phyloP scores from a whole-genome alignment of 2,113 vertebrate species.

The Nipponia nippon region DNA sequence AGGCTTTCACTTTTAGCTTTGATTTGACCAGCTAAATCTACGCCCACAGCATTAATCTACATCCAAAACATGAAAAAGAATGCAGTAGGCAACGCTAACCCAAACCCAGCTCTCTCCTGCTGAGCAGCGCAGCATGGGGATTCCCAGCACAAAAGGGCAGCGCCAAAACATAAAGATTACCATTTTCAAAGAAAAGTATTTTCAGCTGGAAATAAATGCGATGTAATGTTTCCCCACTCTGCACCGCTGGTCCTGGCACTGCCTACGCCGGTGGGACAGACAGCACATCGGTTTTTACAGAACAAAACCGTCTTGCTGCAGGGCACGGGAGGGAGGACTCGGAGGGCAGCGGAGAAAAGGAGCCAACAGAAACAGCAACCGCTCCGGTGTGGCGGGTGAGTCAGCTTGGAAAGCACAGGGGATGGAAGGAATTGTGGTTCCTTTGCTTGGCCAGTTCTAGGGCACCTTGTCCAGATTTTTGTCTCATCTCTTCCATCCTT shows the following conservation, averaged over 20 bases:
- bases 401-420: neutral
- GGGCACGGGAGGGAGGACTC: neutral
- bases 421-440: conserved; percentile 27
- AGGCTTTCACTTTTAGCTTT: conserved; percentile 28
- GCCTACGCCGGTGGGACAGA: neutral
- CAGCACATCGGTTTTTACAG: neutral
- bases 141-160: neutral
- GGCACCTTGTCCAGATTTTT: neutral
- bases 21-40: neutral
- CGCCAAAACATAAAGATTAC: neutral
- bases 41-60: rapidly evolving
- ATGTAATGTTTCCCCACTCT: rapidly evolving
- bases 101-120: neutral
- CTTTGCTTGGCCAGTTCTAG: neutral
- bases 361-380: neutral
- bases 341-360: neutral
- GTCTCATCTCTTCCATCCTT: conserved; percentile 15
- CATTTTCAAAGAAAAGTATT: neutral
- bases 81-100: neutral
- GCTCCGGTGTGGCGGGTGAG: neutral
- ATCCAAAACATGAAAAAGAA: neutral
- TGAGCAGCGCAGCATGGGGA: rapidly evolving
- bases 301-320: neutral
- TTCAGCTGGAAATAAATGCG: neutral
- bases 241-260: neutral